Evolutionary conservation across 2,113 vertebrate genomes (phyloP), one percentile per base, ranked within the genome.

Genomic region (Enhydra lutris): DNA sequence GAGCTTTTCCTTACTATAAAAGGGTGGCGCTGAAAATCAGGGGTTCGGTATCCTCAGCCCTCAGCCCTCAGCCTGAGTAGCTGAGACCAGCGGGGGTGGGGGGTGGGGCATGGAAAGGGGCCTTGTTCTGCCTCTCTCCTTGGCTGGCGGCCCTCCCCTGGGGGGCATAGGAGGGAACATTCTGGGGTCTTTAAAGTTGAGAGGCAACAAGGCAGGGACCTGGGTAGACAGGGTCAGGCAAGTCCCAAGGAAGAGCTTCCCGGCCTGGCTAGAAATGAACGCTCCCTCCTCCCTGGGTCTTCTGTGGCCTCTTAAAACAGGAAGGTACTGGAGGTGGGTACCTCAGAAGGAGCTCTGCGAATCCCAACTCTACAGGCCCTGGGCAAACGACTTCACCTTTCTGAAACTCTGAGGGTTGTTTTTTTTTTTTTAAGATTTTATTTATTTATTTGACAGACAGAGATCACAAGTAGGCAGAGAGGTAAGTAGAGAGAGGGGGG

Each of bases 1-100:
- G 67, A 97, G 87, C 31, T 91, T 36, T 90, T 63, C 65, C 91
- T 81, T 57, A 24, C 20, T 50, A 10, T 42, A 50, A 85, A 79
- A 65, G 34, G 52, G 11, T 23, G 39, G 8, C 11, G 31, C 31
- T 59, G 80, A 79, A 61, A 55, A 18, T 6, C 1, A 26, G 26
- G 34, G 23, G 6, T 29, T 15, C 7, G 1, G 74, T 23, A 2
- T 1, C 20, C 42, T 10, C 21, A 26, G 34, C 1, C 12, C 42
- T 10, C 21, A 26, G 34, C 1, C 12, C 50, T 89, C 21, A 2
- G 17, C 55, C 7, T 24, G 21, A 50, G 45, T 36, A 71, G 34
- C 1, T 4, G 26, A 52, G 80, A 34, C 23, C 45, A 20, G 59
- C 8, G 3, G 3, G 20, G 57, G 23, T 1, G 23, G 57, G 57